phyloP scores from a whole-genome alignment of 2,888 invertebrate genomes.

The Scotopteryx bipunctaria region DNA sequence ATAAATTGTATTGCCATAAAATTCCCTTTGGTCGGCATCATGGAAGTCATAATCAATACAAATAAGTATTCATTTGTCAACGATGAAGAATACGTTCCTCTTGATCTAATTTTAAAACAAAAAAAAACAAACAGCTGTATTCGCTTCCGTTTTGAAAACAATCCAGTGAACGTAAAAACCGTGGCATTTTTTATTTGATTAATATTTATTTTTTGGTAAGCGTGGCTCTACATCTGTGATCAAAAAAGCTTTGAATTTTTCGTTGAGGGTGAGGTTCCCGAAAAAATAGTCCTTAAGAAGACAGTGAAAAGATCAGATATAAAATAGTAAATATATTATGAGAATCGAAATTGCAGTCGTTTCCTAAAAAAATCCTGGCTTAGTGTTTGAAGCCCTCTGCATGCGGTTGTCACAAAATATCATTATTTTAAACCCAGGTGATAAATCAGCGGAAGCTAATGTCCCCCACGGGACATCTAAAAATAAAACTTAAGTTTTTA shows the following conservation, averaged over 20 bases:
- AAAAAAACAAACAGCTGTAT: constrained; percentile 53
- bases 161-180: constrained; percentile 49
- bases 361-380: neutral
- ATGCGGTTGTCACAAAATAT: constrained; percentile 49
- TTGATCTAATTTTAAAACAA: constrained; percentile 53
- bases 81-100: constrained; percentile 43
- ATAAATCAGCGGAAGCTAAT: constrained; percentile 61
- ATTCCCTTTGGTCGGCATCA: constrained; percentile 49
- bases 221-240: constrained; percentile 26
- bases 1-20: constrained; percentile 61
- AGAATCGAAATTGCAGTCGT: neutral
- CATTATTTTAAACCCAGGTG: constrained; percentile 69
- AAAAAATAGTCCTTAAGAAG: neutral
- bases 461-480: constrained; percentile 54
- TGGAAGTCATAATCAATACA: constrained; percentile 55
- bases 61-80: constrained; percentile 56
- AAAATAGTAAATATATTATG: neutral
- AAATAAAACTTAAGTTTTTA: constrained; percentile 50
- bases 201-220: constrained; percentile 34
- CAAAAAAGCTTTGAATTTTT: constrained; percentile 30
- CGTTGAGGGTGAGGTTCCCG: neutral
- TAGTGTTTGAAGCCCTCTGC: constrained; percentile 26
- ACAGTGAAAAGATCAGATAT: neutral
- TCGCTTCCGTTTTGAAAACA: constrained; percentile 59
- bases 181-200: constrained; percentile 47